phyloP scores from a whole-genome alignment of 53 echinoderm and acorn worm species.

The Paracentrotus lividus region DNA sequence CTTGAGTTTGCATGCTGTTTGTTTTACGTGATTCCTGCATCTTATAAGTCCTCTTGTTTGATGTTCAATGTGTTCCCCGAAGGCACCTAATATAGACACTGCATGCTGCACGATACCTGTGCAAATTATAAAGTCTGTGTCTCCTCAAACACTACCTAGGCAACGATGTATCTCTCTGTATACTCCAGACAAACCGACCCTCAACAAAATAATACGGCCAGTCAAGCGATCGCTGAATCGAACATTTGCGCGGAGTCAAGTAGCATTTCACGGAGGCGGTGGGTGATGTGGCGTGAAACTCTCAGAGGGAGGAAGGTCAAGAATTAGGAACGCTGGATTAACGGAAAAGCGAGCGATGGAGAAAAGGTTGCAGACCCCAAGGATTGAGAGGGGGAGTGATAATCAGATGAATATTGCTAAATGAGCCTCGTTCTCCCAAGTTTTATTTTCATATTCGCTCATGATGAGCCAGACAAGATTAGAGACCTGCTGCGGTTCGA shows the following conservation, averaged over 20 bases:
- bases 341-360: not conserved
- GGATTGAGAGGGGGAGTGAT: slow-evolving; percentile 31
- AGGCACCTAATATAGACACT: slow-evolving; percentile 38
- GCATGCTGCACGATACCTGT: slow-evolving; percentile 11
- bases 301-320: slow-evolving; percentile 29
- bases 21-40: not conserved
- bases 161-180: slow-evolving; percentile 13
- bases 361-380: not conserved
- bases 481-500: slow-evolving; percentile 22
- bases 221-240: slow-evolving; percentile 30
- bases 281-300: slow-evolving; percentile 26
- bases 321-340: slow-evolving; percentile 5
- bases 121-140: slow-evolving; percentile 23
- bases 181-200: slow-evolving; percentile 2
- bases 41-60: not conserved
- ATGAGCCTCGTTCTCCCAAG: not conserved
- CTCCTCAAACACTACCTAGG: slow-evolving; percentile 31
- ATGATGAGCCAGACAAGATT: not conserved
- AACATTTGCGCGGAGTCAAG: slow-evolving; percentile 54
- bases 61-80: slow-evolving; percentile 13
- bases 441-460: not conserved
- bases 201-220: not conserved
- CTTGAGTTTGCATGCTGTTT: slow-evolving; percentile 8
- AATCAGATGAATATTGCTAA: not conserved
- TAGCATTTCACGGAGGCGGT: slow-evolving; percentile 20